Base-by-base conservation (phyloP, 1,140 invertebrate genomes). In the Medauroidea extradentata region DNA sequence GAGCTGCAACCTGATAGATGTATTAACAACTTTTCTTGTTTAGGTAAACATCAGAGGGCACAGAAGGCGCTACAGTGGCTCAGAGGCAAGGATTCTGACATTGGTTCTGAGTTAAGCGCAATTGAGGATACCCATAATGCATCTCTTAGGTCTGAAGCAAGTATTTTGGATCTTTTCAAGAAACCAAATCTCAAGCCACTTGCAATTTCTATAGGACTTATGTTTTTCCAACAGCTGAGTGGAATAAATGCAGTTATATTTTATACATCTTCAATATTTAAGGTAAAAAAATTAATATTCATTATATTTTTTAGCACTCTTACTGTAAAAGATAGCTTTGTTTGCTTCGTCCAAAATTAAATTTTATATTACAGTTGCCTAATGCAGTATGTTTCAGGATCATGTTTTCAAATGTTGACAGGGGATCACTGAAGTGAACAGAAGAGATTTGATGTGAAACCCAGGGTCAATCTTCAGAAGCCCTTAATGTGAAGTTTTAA, bases 181-280 rank as follows among this genome's bases (percentile, higher is more conserved):
- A 80, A 74, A 8, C 79, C 77, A 52, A 85, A 93, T 67, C 63
- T 89, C 13, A 88, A 86, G 63, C 87, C 91, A 0, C 70, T 95
- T 13, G 67, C 86, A 0, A 90, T 96, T 39, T 86, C 89, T 0
- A 71, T 96, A 7, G 89, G 89, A 2, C 78, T 97, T 25, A 96
- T 96, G 94, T 85, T 93, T 68, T 92, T 96, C 80, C 94, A 97
- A 79, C 94, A 97, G 73, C 76, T 95, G 58, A 93, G 87, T 63
- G 94, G 94, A 21, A 94, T 94, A 63, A 96, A 95, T 66, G 93
- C 93, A 2, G 88, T 96, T 21, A 93, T 96, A 63, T 96, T 96
- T 71, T 96, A 97, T 69, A 91, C 93, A 0, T 88, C 88, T 13
- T 78, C 78, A 46, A 96, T 98, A 50, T 97, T 97, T 72, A 72